Evolutionary conservation across 2,888 invertebrate genomes (phyloP).

Genomic region (Pterostichus niger): DNA sequence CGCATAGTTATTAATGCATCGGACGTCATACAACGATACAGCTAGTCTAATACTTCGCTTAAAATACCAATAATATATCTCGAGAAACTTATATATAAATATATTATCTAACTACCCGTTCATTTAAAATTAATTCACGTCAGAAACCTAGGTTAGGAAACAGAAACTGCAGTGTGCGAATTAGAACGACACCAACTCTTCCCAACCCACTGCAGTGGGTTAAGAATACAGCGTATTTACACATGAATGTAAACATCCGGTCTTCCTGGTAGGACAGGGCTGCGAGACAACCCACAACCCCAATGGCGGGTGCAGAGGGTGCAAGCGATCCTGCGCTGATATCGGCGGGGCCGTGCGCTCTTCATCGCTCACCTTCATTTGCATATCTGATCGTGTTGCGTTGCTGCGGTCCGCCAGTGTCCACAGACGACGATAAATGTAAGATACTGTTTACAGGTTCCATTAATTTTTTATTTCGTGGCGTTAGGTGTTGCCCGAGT

Average conservation of each 20-base stretch:
- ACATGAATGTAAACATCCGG: conserved; percentile 56
- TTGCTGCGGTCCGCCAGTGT: conserved; percentile 3
- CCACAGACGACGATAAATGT: conserved; percentile 47
- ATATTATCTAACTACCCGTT: too few species aligned
- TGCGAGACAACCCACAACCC: neutral
- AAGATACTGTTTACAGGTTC: conserved; percentile 46
- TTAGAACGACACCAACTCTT: neutral
- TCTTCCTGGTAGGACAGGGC: conserved; percentile 19
- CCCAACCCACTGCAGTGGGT: conserved; percentile 6
- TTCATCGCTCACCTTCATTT: conserved; percentile 53
- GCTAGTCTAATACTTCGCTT: too few species aligned
- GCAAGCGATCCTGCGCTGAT: conserved; percentile 13
- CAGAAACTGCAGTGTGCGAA: conserved; percentile 4
- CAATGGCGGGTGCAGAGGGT: neutral
- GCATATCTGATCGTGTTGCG: conserved; percentile 46
- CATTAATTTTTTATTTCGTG: conserved; percentile 54
- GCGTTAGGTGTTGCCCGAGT: conserved; percentile 36
- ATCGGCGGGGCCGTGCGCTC: conserved; percentile 23
- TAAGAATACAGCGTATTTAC: conserved; percentile 52
- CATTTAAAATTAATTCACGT: neutral
- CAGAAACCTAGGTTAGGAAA: too few species aligned
- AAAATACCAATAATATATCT: too few species aligned
- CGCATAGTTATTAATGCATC: too few species aligned
- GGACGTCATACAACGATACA: too few species aligned
- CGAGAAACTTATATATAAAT: too few species aligned